Conservation (phyloP, 2,888 invertebrate species). For the Siphonodentalium dalli region DNA sequence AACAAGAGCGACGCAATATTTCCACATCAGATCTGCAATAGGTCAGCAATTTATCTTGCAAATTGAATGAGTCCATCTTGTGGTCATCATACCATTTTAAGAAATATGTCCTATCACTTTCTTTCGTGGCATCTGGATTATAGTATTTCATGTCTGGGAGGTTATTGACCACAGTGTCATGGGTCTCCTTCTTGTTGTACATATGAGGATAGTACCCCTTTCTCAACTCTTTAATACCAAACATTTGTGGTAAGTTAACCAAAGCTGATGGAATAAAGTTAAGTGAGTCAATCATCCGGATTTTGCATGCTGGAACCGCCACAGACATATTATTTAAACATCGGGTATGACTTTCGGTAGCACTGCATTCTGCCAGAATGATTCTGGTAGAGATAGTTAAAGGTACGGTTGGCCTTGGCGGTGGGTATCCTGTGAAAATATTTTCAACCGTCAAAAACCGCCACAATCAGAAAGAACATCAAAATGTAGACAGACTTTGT, state of each 20-base stretch:
- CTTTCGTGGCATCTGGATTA: constrained; percentile 10
- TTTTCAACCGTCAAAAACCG: too few species aligned
- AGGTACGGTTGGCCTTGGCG: too few species aligned
- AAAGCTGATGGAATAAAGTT: not conserved
- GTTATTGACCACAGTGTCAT: too few species aligned
- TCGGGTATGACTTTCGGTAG: not conserved
- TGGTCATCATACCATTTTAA: constrained; percentile 14
- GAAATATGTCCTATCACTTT: not conserved
- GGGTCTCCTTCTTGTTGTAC: constrained; percentile 13
- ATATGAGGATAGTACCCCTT: constrained; percentile 8
- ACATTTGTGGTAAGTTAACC: not conserved
- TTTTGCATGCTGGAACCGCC: not conserved
- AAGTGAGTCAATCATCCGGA: constrained; percentile 1
- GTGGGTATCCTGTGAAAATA: too few species aligned
- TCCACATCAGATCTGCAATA: too few species aligned
- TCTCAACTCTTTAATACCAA: not conserved
- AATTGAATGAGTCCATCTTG: constrained; percentile 5
- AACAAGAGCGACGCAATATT: too few species aligned
- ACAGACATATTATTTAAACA: not conserved
- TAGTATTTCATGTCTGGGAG: too few species aligned
- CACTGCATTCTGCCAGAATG: too few species aligned
- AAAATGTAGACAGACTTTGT: too few species aligned
- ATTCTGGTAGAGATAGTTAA: too few species aligned
- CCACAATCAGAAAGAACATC: too few species aligned
- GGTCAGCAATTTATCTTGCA: constrained; percentile 13